Base-by-base conservation (phyloP, 2,113 vertebrate species). In the Bubo scandiacus region DNA sequence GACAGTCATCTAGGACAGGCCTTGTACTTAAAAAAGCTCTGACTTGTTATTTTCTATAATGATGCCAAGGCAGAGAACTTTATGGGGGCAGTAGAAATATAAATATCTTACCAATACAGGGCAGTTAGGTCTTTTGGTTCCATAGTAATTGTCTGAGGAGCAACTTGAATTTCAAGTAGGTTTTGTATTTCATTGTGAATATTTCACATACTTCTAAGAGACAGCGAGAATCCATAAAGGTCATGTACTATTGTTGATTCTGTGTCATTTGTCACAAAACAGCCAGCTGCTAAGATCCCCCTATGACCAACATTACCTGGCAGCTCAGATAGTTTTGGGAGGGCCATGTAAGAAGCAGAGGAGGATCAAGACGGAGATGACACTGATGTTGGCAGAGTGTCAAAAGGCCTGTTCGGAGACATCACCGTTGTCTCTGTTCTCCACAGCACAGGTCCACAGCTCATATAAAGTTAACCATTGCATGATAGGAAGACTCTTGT, bases 211-310 rank as follows among this genome's bases (percentile, higher is more conserved):
- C 85, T 82, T 96, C 97, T 95, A 79, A 65, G 73, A 95, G 95
- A 97, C 89, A 97, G 95, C 94, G 85, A 96, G 95, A 95, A 97
- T 95, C 92, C 92, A 93, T 97, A 97, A 97, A 97, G 97, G 95
- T 97, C 97, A 91, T 68, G 63, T 92, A 94, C 89, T 96, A 51
- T 86, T 95, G 93, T 97, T 97, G 96, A 96, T 97, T 94, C 94
- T 92, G 77, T 96, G 94, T 97, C 95, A 96, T 96, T 97, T 96
- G 95, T 96, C 96, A 97, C 91, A 96, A 95, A 96, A 71, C 95
- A 97, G 70, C 95, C 91, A 92, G 89, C 96, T 97, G 82, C 87
- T 91, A 90, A 95, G 93, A 96, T 94, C 82, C 97, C 96, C 95
- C 81, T 95, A 96, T 96, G 97, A 91, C 95, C 91, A 84, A 71